Evolutionary conservation across 2,797 vertebrate genomes (phyloP), one percentile per base, ranked within the genome.

Genomic region (Babyrousa celebensis): DNA sequence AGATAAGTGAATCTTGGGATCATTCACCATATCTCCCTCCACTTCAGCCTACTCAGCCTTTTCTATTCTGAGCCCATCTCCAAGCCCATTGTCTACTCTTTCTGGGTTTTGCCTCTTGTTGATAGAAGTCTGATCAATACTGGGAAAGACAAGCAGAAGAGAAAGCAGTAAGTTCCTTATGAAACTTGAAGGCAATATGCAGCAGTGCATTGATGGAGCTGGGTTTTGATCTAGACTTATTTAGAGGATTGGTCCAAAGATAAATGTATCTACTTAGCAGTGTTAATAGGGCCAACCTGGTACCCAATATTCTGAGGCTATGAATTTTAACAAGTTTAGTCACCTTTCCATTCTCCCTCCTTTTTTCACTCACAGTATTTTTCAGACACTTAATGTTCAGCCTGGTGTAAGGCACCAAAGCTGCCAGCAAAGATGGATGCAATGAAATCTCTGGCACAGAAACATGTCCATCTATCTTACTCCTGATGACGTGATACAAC

Each of bases 321-420:
- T 94, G 91, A 89, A 94, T 97, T 95, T 93, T 89, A 95, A 94
- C 23, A 86, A 91, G 54, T 68, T 80, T 62, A 62, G 63, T 80
- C 79, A 86, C 43, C 48, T 92, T 96, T 79, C 58, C 16, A 43
- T 78, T 84, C 36, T 91, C 25, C 6, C 29, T 93, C 32, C 11
- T 92, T 95, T 95, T 72, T 63, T 62, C 20, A 80, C 54, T 32
- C 67, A 58, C 32, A 7, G 3, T 84, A 85, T 90, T 92, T 97
- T 96, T 80, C 74, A 79, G 68, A 82, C 58, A 91, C 75, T 96
- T 89, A 78, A 82, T 85, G 75, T 92, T 92, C 70, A 83, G 70
- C 43, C 82, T 84, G 16, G 40, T 84, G 4, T 80, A 84, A 97
- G 17, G 62, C 62, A 40, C 70, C 23, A 32, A 95, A 88, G 12